Percentiles rank a stretch among this genome's conserved stretches.
These are phyloP conservation scores for Amphipyra tragopoginis DNA, from an alignment of 2,888 invertebrate genomes.

Conservation along the genomic window DNA sequence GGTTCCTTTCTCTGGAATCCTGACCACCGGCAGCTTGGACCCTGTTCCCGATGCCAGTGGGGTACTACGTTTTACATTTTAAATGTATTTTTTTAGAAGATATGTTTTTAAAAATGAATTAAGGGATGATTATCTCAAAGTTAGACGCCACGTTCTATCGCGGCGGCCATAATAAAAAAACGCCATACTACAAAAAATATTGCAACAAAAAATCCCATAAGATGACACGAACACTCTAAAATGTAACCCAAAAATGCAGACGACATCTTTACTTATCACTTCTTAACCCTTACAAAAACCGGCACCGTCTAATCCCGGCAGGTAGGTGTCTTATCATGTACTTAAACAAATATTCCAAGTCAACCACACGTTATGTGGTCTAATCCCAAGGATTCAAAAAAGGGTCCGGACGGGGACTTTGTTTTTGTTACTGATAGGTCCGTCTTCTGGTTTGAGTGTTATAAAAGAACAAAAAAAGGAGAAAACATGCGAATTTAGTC, in stretches of 20 bases:
- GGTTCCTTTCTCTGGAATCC: no score
- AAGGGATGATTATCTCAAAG: no score
- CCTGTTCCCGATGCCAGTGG: no score
- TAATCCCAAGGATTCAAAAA: constrained; percentile 51
- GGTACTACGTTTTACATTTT: no score
- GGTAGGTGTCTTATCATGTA: constrained; percentile 66
- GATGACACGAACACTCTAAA: background rate
- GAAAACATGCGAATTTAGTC: no score
- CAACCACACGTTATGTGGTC: constrained; percentile 41
- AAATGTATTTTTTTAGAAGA: no score
- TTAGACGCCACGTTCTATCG: no score
- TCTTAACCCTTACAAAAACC: constrained; percentile 37
- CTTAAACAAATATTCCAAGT: constrained; percentile 66
- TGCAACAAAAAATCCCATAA: background rate
- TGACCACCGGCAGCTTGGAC: no score
- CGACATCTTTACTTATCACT: constrained; percentile 22
- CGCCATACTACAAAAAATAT: background rate
- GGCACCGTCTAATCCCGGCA: constrained; percentile 58
- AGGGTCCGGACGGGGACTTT: constrained; percentile 33
- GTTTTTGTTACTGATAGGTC: constrained; percentile 35
- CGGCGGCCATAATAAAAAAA: background rate
- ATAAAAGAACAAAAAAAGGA: background rate
- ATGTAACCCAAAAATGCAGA: constrained; percentile 18
- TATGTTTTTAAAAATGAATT: no score
- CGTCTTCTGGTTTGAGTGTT: background rate